phyloP scores from a whole-genome alignment of 2,113 vertebrate genomes.

The Isichthys henryi region DNA sequence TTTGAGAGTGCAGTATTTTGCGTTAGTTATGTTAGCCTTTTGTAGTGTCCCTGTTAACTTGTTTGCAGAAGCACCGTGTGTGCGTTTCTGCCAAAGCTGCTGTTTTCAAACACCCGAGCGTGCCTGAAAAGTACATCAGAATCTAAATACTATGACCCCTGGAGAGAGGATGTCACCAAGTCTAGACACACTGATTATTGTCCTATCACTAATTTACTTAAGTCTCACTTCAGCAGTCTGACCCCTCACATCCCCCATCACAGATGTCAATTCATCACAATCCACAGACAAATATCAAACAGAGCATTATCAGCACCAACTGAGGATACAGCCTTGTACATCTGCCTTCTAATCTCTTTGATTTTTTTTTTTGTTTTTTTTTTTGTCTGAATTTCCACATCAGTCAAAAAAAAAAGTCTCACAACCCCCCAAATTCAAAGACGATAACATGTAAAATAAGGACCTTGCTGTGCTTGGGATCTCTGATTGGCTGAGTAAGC shows the following conservation, averaged over 20 bases:
- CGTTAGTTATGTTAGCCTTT: neutral
- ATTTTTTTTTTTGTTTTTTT: neutral
- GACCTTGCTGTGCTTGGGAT: neutral
- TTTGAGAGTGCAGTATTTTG: neutral
- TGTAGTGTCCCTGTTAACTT: neutral
- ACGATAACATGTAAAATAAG: neutral
- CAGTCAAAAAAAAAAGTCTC: neutral
- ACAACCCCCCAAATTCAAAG: neutral
- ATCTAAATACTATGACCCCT: neutral
- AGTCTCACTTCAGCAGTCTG: neutral
- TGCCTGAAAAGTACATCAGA: neutral
- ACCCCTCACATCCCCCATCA: neutral
- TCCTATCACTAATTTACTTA: conserved; percentile 10
- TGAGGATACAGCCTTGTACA: neutral
- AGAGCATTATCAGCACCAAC: neutral
- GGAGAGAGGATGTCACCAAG: neutral
- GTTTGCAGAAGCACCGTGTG: neutral
- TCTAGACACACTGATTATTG: neutral
- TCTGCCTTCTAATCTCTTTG: neutral
- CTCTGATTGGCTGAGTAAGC: neutral
- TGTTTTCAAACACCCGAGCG: neutral
- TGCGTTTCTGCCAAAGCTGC: neutral
- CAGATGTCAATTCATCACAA: neutral
- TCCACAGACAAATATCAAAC: conserved; percentile 2
- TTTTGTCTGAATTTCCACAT: conserved; percentile 3